Conservation (phyloP, 2,797 vertebrate genomes). For the Oophaga sylvatica region DNA sequence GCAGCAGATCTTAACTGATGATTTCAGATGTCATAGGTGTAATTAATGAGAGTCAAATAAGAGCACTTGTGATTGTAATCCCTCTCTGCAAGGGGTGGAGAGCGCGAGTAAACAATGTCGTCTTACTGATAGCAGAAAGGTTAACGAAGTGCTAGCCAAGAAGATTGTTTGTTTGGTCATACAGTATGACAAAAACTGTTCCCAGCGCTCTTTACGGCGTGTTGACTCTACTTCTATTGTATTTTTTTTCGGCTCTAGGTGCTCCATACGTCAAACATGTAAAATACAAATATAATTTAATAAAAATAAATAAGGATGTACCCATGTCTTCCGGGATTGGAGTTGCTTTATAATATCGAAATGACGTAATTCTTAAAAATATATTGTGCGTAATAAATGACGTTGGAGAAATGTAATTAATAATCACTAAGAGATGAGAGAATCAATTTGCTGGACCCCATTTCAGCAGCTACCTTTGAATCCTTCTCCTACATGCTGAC, state of each 20-base stretch:
- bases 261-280: not conserved
- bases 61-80: slow-evolving; percentile 40
- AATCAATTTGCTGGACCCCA: too few species aligned
- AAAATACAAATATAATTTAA: not conserved
- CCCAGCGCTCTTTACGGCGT: not conserved
- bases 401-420: not conserved
- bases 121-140: slow-evolving; percentile 43
- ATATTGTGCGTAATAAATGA: not conserved
- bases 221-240: not conserved
- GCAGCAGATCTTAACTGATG: slow-evolving; percentile 30
- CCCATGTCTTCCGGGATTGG: not conserved
- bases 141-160: slow-evolving; percentile 40
- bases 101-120: slow-evolving; percentile 16
- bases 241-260: not conserved
- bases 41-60: slow-evolving; percentile 40
- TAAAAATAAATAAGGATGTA: not conserved
- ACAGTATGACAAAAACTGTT: slow-evolving; percentile 8
- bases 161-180: slow-evolving; percentile 2
- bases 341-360: not conserved
- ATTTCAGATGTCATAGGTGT: slow-evolving; percentile 36
- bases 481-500: too few species aligned
- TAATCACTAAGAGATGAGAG: too few species aligned
- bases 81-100: slow-evolving; percentile 41
- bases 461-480: too few species aligned
- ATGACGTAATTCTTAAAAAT: not conserved